Evolutionary conservation across 2,888 invertebrate genomes (phyloP), one percentile per base, ranked within the genome.

Genomic region (Frankliniella intonsa): DNA sequence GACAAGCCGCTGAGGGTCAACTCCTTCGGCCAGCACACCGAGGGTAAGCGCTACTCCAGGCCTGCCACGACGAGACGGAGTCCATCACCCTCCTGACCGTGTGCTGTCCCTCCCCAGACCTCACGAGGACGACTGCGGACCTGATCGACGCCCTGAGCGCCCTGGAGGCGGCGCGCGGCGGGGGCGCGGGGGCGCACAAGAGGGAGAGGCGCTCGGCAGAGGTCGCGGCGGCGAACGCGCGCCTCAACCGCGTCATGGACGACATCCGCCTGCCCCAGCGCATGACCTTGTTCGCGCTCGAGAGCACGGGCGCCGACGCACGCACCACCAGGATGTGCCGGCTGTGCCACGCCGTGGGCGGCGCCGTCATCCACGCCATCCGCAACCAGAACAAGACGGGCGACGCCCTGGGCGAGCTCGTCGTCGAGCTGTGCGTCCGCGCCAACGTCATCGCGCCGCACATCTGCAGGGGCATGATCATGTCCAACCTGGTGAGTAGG

Each of bases 381-480:
- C 69, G 69, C 69, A 25, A 25, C 25, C 22, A 76, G 69, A 76
- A 76, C 69, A 76, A 8, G 69, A 76, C 69, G 11, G 69, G 69
- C 69, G 2, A 22, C 11, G 69, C 69, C 25, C 69, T 76, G 69
- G 25, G 22, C 69, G 25, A 12, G 11, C 7, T 76, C 8, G 69
- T 76, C 11, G 69, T 10, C 22, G 69, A 76, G 22, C 69, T 76
- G 11, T 76, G 69, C 69, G 25, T 76, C 22, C 22, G 7, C 22
- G 25, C 69, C 69, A 76, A 76, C 69, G 69, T 76, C 69, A 22
- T 9, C 2, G 22, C 69, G 10, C 69, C 69, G 22, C 69, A 76
- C 69, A 76, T 88, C 14, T 89, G 89, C 82, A 83, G 84, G 5
- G 86, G 87, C 38, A 85, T 87, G n/a, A 86, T 87, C 3, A 84